Percentiles rank a stretch among this genome's conserved stretches.
Evolutionary conservation across 2,797 vertebrate genomes (phyloP).

Genomic region (Bufotes viridis): DNA sequence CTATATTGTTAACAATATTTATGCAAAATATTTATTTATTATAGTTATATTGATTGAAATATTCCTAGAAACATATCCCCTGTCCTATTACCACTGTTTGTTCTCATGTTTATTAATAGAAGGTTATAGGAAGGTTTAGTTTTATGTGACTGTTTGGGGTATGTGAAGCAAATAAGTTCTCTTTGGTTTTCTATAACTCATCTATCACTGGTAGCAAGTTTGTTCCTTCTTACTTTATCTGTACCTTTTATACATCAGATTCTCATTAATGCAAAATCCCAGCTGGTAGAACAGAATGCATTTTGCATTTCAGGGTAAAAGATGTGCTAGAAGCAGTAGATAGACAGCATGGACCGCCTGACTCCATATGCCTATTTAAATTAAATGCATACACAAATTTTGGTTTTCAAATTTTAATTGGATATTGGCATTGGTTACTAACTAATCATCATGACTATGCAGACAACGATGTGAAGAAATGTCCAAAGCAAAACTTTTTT

Average conservation of each 20-base stretch:
- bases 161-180: neutral
- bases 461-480: neutral
- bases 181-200: neutral
- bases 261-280: slow-evolving; percentile 27
- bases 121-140: neutral
- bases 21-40: neutral
- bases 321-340: slow-evolving; percentile 21
- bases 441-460: slow-evolving; percentile 7
- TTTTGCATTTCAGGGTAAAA: slow-evolving; percentile 35
- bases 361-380: slow-evolving; percentile 32
- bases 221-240: slow-evolving; percentile 18
- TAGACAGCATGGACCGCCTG: neutral
- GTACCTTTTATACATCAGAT: neutral
- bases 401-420: slow-evolving; percentile 14
- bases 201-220: slow-evolving; percentile 28
- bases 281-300: slow-evolving; percentile 28
- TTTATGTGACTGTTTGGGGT: neutral
- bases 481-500: slow-evolving; percentile 6
- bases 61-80: neutral
- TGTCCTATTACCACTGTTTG: neutral
- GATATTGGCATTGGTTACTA: slow-evolving; percentile 36
- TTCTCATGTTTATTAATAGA: neutral
- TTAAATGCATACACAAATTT: neutral
- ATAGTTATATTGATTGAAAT: neutral
- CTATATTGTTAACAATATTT: neutral